Percentiles rank a stretch among this genome's conserved stretches.
phyloP scores from a whole-genome alignment of 2,797 vertebrate genomes.

The Pangasius macronema region DNA sequence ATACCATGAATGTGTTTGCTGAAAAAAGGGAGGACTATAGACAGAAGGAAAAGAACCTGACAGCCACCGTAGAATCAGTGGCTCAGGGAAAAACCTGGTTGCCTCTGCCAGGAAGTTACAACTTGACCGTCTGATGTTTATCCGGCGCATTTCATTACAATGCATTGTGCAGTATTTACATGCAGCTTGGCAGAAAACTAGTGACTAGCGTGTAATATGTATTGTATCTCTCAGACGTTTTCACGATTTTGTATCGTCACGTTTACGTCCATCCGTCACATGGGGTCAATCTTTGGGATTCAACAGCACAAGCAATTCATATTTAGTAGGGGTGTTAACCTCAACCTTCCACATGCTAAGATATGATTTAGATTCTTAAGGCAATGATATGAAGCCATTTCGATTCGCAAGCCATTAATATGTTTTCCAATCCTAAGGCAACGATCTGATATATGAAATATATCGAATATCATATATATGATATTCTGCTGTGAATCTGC shows the following conservation, averaged over 20 bases:
- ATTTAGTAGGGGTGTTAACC: too few species aligned
- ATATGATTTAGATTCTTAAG: too few species aligned
- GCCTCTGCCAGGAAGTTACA: not conserved
- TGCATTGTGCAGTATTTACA: not conserved
- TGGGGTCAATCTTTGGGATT: not conserved
- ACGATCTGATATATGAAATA: too few species aligned
- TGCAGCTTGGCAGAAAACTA: not conserved
- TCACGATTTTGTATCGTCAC: not conserved
- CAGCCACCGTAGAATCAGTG: not conserved
- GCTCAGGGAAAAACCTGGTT: not conserved
- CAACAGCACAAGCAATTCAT: too few species aligned
- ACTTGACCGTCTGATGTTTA: not conserved
- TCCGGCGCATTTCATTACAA: not conserved
- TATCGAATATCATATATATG: too few species aligned
- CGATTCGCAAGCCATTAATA: too few species aligned
- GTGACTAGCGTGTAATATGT: not conserved
- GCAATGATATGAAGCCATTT: too few species aligned
- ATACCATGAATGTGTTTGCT: not conserved
- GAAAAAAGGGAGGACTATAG: too few species aligned
- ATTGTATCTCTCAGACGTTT: not conserved
- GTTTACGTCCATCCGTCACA: not conserved
- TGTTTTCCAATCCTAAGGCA: too few species aligned
- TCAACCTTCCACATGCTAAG: too few species aligned
- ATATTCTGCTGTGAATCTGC: too few species aligned
- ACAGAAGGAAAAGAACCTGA: not conserved